Evolutionary conservation across 2,113 vertebrate genomes (phyloP), one percentile per base, ranked within the genome.

Genomic region (Xerus inauris): DNA sequence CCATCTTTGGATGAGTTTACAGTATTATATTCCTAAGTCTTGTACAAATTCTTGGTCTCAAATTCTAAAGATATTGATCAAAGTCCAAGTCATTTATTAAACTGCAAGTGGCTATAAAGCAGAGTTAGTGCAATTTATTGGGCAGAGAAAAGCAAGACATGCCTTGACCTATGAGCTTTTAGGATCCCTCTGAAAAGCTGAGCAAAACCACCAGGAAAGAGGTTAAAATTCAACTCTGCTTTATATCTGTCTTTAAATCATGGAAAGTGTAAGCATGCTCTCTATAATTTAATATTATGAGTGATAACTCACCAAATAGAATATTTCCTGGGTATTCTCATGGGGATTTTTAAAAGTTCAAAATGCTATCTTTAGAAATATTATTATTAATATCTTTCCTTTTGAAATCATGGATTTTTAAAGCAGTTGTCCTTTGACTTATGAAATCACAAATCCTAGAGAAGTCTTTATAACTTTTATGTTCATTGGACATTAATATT

Each of bases 71-170:
- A 97, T 94, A 97, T 79, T 87, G 96, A 97, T 98, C 89, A 89
- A 95, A 96, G 95, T 96, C 89, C 80, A 92, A 97, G 96, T 98
- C 97, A 98, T 85, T 97, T 94, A 97, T 98, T 98, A 98, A 98
- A 97, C 95, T 95, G 49, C 30, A 95, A 91, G 89, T 62, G 72
- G 94, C 45, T 69, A 95, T 97, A 97, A 97, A 97, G 77, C 84
- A 86, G 64, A 96, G 92, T 96, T 38, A 88, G 88, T 92, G 49
- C 64, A 81, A 94, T 91, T 95, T 94, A 51, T 88, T 91, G 94
- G 77, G n/a, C 47, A 96, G 13, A 91, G 89, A 20, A 95, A 95
- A 95, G 45, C 65, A 94, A 96, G 93, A 85, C 94, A 90, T 9
- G 16, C 62, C 40, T 95, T 96, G 80, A 89, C 96, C 88, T 92